These are phyloP conservation scores for Zygaena filipendulae DNA, from an alignment of 2,888 invertebrate species.

Conservation along the genomic window DNA sequence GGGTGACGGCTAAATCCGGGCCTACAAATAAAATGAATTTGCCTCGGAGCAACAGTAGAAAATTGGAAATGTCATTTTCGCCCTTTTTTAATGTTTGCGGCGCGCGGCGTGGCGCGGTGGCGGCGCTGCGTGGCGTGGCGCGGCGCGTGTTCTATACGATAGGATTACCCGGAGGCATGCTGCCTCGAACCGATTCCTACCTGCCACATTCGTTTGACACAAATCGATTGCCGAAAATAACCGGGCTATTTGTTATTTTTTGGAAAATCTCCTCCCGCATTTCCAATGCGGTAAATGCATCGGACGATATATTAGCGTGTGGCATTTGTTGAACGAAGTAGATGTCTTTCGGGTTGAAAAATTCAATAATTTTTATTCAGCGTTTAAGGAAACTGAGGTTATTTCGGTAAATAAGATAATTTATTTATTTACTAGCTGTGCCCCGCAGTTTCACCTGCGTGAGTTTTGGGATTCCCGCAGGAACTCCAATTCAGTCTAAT, in stretches of 20 bases:
- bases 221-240: constrained; percentile 42
- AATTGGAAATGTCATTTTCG: constrained; percentile 71
- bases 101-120: constrained; percentile 23
- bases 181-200: constrained; percentile 26
- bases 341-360: too few species aligned
- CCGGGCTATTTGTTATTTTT: constrained; percentile 41
- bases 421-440: too few species aligned
- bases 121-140: constrained; percentile 8
- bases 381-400: too few species aligned
- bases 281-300: too few species aligned
- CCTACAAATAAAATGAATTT: constrained; percentile 64
- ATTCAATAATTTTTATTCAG: too few species aligned
- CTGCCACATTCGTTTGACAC: constrained; percentile 41
- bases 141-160: constrained; percentile 16
- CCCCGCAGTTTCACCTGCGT: too few species aligned
- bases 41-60: constrained; percentile 63
- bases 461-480: too few species aligned
- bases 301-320: too few species aligned
- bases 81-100: constrained; percentile 66
- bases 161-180: constrained; percentile 11
- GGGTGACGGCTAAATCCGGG: constrained; percentile 54
- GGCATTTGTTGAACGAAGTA: too few species aligned
- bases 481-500: too few species aligned
- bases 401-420: too few species aligned
- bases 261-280: too few species aligned